Base-by-base conservation (phyloP, 2,113 vertebrate species). In the Melanostigma gelatinosum region DNA sequence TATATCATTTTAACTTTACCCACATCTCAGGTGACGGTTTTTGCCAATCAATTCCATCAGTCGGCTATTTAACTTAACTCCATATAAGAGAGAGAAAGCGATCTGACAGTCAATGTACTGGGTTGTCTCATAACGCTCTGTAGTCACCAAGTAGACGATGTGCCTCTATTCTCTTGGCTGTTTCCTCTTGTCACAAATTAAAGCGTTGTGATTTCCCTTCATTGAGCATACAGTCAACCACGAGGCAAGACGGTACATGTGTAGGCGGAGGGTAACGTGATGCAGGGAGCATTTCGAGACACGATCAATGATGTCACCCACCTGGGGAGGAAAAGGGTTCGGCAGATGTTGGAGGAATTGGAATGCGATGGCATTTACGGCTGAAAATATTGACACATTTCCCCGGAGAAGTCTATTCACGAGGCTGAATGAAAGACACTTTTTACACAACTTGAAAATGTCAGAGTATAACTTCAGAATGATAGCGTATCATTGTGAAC, bases 361-460 rank as follows among this genome's bases (percentile, higher is more conserved):
- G 36, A 73, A 77, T 82, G 7, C 6, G 7, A 42, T 79, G 80
- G 50, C 77, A 79, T 87, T 87, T 78, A 79, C 58, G 72, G 42
- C 69, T 22, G 40, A 60, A 64, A n/a, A 72, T 57, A 50, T 18
- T 68, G 20, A 24, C 63, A 80, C 34, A 54, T 66, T 57, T 61
- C 50, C 3, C 13, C 8, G 12, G 27, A 64, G 20, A 75, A 66
- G 34, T 84, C 18, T 60, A 55, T 80, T 83, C 70, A 65, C 38
- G 3, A 62, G 67, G 18, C n/a, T 75, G 10, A 75, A 40, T 74
- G 66, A 3, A 80, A 72, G 57, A 32, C 9, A 20, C 67, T 66
- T 77, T 46, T 67, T 18, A 40, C 15, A 36, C 52, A 38, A 12
- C 70, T 50, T 77, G 60, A 80, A 76, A 75, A 78, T 81, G 80